A percentile compares a stretch with the other conserved stretches of the same genome.
Conservation (phyloP, 2,888 invertebrate genomes). For the Rhingia campestris region DNA sequence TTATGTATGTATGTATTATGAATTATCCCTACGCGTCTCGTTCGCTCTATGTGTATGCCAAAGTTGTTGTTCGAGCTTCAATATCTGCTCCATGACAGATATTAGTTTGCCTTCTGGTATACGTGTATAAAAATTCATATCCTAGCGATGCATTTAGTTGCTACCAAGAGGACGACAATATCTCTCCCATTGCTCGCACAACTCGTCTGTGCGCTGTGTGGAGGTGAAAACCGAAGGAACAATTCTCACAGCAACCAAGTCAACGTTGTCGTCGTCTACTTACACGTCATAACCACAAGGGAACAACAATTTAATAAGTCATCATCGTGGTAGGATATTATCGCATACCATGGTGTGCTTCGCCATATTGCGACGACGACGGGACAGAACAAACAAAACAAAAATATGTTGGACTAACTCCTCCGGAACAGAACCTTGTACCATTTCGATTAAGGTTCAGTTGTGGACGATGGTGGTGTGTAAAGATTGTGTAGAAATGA, state of each 20-base stretch:
- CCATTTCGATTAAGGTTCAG: slow-evolving; percentile 52
- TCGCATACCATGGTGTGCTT: slow-evolving; percentile 32
- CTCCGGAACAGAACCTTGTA: slow-evolving; percentile 30
- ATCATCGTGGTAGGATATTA: slow-evolving; percentile 60
- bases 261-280: slow-evolving; percentile 45
- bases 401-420: not conserved
- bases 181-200: slow-evolving; percentile 32
- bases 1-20: slow-evolving; percentile 60
- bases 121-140: slow-evolving; percentile 29
- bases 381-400: not conserved
- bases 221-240: slow-evolving; percentile 35
- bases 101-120: slow-evolving; percentile 34
- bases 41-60: not conserved
- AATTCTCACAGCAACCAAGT: not conserved
- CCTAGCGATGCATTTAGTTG: not conserved
- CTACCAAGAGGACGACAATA: slow-evolving; percentile 13
- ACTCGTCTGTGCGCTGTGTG: slow-evolving; percentile 2
- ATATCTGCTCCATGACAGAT: slow-evolving; percentile 51
- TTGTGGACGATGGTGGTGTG: slow-evolving; percentile 14
- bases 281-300: slow-evolving; percentile 69
- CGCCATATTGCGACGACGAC: slow-evolving; percentile 16
- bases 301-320: slow-evolving; percentile 73
- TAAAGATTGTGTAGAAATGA: slow-evolving; percentile 43
- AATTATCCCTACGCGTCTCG: slow-evolving; percentile 52
- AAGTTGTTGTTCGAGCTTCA: slow-evolving; percentile 21